A percentile compares a stretch with the other conserved stretches of the same genome.
phyloP scores from a whole-genome alignment of 2,888 invertebrate genomes.

The Cheilosia urbana region DNA sequence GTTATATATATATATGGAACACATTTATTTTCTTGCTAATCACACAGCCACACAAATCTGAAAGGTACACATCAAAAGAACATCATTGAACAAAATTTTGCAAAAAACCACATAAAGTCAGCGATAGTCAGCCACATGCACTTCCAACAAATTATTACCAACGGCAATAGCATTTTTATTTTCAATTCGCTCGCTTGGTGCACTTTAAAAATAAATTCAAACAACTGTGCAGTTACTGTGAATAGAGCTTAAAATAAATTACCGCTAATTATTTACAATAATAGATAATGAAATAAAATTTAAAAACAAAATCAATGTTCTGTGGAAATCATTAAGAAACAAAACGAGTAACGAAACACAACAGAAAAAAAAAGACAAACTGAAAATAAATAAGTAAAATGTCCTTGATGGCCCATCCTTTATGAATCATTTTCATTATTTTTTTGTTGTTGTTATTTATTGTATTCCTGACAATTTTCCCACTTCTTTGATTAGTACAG shows the following conservation, averaged over 20 bases:
- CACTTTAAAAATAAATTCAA: neutral
- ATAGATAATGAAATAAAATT: conserved; percentile 13
- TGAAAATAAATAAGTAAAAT: conserved; percentile 35
- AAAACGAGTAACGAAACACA: neutral
- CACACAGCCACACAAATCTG: conserved; percentile 16
- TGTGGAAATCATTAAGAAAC: conserved; percentile 12
- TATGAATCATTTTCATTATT: conserved; percentile 40
- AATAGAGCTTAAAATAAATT: conserved; percentile 17
- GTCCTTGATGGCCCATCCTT: conserved; percentile 66
- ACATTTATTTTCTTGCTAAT: neutral
- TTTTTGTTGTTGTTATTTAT: conserved; percentile 28
- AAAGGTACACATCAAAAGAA: conserved; percentile 18
- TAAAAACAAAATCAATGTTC: conserved; percentile 22
- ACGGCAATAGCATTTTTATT: neutral
- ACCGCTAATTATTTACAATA: conserved; percentile 12
- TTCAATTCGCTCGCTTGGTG: conserved; percentile 1
- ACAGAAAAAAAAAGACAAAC: conserved; percentile 3
- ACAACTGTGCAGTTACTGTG: conserved; percentile 28
- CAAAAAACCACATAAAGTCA: neutral
- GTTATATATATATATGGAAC: neutral
- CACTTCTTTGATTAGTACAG: conserved; percentile 52
- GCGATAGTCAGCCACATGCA: conserved; percentile 39
- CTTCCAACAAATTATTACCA: neutral
- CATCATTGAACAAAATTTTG: neutral
- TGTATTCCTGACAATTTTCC: conserved; percentile 54